Conservation (phyloP, 2,113 vertebrate genomes). For the Phylloscopus trochiloides region DNA sequence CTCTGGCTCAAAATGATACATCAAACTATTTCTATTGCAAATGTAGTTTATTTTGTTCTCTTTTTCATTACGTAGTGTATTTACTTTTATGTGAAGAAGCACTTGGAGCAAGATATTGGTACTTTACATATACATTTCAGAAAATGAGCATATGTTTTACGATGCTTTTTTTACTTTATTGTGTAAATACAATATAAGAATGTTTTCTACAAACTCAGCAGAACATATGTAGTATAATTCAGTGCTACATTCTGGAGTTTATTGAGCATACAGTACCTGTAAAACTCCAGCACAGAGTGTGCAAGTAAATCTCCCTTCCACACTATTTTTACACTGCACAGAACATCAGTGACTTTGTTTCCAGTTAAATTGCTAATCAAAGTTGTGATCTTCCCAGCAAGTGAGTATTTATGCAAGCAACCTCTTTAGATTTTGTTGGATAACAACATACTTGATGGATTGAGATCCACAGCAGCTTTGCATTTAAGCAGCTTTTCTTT, state of each 20-base stretch:
- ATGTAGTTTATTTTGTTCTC: rapidly evolving
- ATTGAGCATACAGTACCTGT: background rate
- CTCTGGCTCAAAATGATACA: background rate
- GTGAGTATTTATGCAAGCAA: background rate
- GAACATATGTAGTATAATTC: background rate
- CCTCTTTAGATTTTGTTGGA: background rate
- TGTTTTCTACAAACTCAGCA: background rate
- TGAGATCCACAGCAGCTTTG: background rate
- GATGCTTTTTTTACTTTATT: background rate
- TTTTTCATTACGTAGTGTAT: background rate
- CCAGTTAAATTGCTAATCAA: background rate
- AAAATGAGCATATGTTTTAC: background rate
- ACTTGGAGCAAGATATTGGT: background rate
- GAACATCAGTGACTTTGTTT: background rate
- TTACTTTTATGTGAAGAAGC: background rate
- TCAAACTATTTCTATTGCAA: background rate
- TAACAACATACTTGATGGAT: background rate
- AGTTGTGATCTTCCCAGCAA: background rate
- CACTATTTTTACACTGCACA: background rate
- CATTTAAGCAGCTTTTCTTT: background rate
- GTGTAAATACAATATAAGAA: background rate
- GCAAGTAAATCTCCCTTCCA: background rate
- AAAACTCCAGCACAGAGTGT: background rate
- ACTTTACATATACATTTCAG: background rate
- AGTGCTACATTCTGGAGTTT: background rate